phyloP scores from a whole-genome alignment of 2,888 invertebrate species.

The Siphlonurus alternatus region DNA sequence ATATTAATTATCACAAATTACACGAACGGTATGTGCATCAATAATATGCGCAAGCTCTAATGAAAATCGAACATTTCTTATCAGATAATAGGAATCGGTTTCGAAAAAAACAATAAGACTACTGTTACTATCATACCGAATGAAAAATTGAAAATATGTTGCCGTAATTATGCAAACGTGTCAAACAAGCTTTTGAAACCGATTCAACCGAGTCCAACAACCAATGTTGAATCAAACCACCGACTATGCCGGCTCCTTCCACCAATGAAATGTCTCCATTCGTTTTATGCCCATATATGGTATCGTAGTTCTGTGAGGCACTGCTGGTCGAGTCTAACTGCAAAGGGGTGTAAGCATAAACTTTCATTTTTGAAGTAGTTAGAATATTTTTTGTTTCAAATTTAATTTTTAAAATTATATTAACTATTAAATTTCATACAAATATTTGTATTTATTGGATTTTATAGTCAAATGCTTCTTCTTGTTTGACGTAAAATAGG shows the following conservation, averaged over 20 bases:
- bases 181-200: constrained; percentile 1
- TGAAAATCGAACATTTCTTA: not conserved
- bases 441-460: no score
- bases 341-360: constrained; percentile 10
- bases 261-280: constrained; percentile 48
- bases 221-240: not conserved
- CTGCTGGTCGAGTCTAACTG: constrained; percentile 27
- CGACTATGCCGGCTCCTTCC: constrained; percentile 25
- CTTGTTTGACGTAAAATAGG: no score
- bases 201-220: not conserved
- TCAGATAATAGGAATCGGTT: not conserved
- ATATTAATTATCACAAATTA: no score
- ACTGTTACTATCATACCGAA: not conserved
- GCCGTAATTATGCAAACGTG: constrained; percentile 2
- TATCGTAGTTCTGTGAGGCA: constrained; percentile 36
- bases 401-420: not conserved
- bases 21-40: no score
- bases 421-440: no score
- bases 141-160: not conserved
- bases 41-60: no score
- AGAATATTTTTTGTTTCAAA: constrained; percentile 3
- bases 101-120: not conserved
- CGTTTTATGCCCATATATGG: constrained; percentile 72
- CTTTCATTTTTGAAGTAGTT: not conserved
- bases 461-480: no score